phyloP scores from a whole-genome alignment of 2,113 vertebrate species.

The Odocoileus hemionus region DNA sequence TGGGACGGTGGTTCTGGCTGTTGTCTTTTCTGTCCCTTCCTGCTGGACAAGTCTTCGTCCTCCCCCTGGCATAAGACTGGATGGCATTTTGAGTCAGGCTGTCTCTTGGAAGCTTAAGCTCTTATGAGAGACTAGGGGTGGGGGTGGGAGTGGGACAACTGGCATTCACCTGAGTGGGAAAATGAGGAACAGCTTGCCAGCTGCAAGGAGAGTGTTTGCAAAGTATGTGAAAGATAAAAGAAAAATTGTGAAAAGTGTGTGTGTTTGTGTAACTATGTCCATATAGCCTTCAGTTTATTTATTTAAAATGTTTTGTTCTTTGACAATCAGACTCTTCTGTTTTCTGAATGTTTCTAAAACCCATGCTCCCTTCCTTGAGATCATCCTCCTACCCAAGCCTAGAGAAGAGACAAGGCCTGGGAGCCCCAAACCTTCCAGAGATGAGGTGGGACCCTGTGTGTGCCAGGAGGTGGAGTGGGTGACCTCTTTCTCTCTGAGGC shows the following conservation, averaged over 20 bases:
- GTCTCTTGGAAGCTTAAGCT: slow-evolving; percentile 61
- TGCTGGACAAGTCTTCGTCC: neutral
- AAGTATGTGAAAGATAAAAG: neutral
- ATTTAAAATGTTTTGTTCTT: slow-evolving; percentile 28
- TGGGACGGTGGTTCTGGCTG: neutral
- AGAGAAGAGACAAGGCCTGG: neutral
- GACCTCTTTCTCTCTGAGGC: neutral
- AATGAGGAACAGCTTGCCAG: slow-evolving; percentile 7
- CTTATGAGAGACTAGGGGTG: slow-evolving; percentile 6
- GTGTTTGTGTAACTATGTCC: neutral
- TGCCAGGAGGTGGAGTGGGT: neutral
- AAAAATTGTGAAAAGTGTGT: neutral
- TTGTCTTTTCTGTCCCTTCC: neutral
- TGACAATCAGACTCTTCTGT: neutral
- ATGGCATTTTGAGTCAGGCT: slow-evolving; percentile 49
- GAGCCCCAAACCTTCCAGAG: neutral
- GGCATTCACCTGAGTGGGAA: slow-evolving; percentile 61
- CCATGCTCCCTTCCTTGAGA: neutral
- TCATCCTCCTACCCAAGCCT: neutral
- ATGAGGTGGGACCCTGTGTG: neutral
- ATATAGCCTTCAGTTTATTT: neutral
- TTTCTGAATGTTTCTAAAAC: slow-evolving; percentile 23
- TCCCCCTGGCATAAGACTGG: slow-evolving; percentile 39
- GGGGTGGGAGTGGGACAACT: slow-evolving; percentile 23
- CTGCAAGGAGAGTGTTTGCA: slow-evolving; percentile 52